Evolutionary conservation across 2,888 invertebrate genomes (phyloP).

Genomic region (Parascotia fuliginaria): DNA sequence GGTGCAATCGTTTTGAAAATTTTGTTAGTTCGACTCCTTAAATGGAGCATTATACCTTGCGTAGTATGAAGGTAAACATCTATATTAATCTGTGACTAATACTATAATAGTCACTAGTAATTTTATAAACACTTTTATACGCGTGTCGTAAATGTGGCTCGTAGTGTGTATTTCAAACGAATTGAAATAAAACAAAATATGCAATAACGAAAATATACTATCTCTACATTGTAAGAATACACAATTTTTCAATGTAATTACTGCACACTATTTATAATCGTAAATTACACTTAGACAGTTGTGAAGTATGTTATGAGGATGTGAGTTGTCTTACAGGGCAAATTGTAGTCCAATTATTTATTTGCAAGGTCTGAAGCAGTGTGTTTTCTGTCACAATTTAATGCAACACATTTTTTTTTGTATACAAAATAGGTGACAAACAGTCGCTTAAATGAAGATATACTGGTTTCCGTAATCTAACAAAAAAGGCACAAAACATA

Average conservation of each 20-base stretch:
- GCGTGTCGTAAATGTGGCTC: slow-evolving; percentile 34
- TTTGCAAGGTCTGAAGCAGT: not conserved
- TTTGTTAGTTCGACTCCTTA: not conserved
- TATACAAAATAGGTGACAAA: too few species aligned
- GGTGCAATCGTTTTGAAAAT: too few species aligned
- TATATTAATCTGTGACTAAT: not conserved
- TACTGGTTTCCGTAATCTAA: too few species aligned
- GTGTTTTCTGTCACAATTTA: not conserved
- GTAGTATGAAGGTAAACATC: not conserved
- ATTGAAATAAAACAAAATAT: slow-evolving; percentile 27
- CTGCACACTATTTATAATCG: slow-evolving; percentile 78
- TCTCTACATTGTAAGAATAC: slow-evolving; percentile 55
- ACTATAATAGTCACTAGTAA: slow-evolving; percentile 21
- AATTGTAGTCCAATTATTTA: slow-evolving; percentile 13
- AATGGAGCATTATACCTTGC: not conserved
- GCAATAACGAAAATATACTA: slow-evolving; percentile 55
- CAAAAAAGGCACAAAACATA: too few species aligned
- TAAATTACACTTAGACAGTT: slow-evolving; percentile 61
- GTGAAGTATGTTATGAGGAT: slow-evolving; percentile 56
- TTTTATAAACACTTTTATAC: slow-evolving; percentile 46
- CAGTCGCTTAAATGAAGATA: too few species aligned
- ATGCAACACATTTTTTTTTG: too few species aligned
- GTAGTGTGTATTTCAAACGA: slow-evolving; percentile 30
- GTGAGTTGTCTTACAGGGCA: slow-evolving; percentile 38
- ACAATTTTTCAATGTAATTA: slow-evolving; percentile 76